A percentile compares a stretch with the other conserved stretches of the same genome.
phyloP scores from a whole-genome alignment of 2,888 invertebrate species.

The Lasius platythorax region DNA sequence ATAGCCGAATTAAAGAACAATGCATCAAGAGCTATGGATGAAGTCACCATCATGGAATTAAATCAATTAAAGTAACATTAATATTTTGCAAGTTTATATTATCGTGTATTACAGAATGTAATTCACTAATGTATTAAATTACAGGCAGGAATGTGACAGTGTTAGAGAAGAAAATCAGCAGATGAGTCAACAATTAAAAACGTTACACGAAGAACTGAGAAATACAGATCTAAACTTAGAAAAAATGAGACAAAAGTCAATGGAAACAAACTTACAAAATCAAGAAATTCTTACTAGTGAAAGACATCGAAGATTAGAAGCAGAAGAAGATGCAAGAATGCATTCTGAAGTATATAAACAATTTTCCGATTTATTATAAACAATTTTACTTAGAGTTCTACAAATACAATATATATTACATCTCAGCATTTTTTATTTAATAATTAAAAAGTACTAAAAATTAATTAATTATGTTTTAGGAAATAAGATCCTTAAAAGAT shows the following conservation, averaged over 20 bases:
- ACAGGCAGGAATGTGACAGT: conserved; percentile 86
- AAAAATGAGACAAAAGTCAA: conserved; percentile 86
- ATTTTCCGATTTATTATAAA: background rate
- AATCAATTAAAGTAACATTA: conserved; percentile 87
- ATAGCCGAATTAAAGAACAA: conserved; percentile 88
- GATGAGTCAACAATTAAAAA: conserved; percentile 84
- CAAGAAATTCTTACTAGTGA: conserved; percentile 84
- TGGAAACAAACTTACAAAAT: conserved; percentile 82
- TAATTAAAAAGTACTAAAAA: conserved; percentile 16
- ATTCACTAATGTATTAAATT: conserved; percentile 56
- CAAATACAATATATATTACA: background rate
- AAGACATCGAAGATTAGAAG: conserved; percentile 84
- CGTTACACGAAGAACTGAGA: conserved; percentile 86
- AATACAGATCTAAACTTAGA: conserved; percentile 82
- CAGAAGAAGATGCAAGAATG: conserved; percentile 85
- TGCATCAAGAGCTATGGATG: conserved; percentile 76
- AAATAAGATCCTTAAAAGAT: conserved; percentile 87
- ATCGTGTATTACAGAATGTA: conserved; percentile 49
- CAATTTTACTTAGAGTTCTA: background rate
- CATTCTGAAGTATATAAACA: conserved; percentile 78
- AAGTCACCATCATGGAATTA: conserved; percentile 87
- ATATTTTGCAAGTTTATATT: conserved; percentile 58
- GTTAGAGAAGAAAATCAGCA: conserved; percentile 88
- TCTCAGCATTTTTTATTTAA: conserved; percentile 17
- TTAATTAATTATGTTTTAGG: conserved; percentile 81